Percentiles rank a stretch among this genome's conserved stretches.
phyloP scores from a whole-genome alignment of 2,113 vertebrate genomes.

The Cranoglanis bouderius region DNA sequence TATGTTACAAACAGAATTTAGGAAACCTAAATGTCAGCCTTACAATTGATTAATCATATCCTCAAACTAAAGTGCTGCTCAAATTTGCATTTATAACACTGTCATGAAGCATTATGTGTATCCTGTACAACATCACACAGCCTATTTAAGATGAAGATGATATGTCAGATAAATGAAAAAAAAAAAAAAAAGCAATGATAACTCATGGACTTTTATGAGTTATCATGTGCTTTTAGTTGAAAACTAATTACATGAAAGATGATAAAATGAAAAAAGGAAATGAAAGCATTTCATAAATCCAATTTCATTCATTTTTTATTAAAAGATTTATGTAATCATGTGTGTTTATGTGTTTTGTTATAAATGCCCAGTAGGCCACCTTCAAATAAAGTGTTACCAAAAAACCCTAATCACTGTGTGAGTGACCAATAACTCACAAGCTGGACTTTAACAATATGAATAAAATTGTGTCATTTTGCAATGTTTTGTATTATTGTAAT shows the following conservation, averaged over 20 bases:
- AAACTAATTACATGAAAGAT: not conserved
- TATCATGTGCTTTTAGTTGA: not conserved
- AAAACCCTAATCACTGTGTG: not conserved
- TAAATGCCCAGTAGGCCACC: not conserved
- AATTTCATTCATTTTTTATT: not conserved
- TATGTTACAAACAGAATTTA: not conserved
- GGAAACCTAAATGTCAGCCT: not conserved
- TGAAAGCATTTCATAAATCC: not conserved
- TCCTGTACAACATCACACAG: not conserved
- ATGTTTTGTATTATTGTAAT: not conserved
- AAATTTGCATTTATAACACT: not conserved
- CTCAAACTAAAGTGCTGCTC: not conserved
- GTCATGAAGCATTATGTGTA: not conserved
- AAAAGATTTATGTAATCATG: not conserved
- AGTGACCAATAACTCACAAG: not conserved
- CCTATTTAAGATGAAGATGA: not conserved
- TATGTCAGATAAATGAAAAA: not conserved
- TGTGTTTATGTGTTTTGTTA: not conserved
- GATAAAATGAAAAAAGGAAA: not conserved
- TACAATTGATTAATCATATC: not conserved
- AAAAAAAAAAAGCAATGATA: not conserved
- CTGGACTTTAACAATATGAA: not conserved
- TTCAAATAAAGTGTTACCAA: not conserved
- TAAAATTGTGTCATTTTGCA: not conserved
- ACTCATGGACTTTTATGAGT: no score